Evolutionary conservation across 1,140 invertebrate genomes (phyloP), one percentile per base, ranked within the genome.

Genomic region (Drosophila obscura): DNA sequence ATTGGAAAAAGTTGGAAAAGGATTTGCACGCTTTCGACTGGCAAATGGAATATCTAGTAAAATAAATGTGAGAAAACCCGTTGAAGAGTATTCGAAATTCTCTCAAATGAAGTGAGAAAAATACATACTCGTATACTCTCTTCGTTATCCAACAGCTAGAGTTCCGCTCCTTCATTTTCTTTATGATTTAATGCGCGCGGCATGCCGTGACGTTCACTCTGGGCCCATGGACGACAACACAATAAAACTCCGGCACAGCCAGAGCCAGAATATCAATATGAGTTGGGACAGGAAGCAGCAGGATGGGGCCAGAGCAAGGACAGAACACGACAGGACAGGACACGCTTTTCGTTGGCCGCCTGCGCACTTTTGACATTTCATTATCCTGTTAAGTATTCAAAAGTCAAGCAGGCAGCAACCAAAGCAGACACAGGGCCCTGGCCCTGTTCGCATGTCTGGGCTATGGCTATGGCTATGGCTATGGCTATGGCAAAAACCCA

Each of bases 371-470:
- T 87, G 83, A 88, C 83, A 83, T 87, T 87, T 87, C 83, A 87
- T 87, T 87, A 88, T 87, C 83, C 83, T 88, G 83, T 87, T 87
- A 87, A 87, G 83, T 87, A 87, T 87, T 87, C 83, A 87, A 87
- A 87, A 87, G 83, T 87, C 83, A 87, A 82, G 69, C 82, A 87
- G 75, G 73, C 81, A 64, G 53, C 43, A 46, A 71, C 44, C 62
- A 43, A 46, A 49, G 74, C 65, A 77, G 28, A 78, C 63, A 44
- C 68, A 77, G 73, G 67, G 57, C 62, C 68, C 19, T 44, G 67
- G 57, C 62, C 68, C 19, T 44, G 55, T 57, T 78, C 57, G 50
- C 61, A 55, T 67, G 74, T 85, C 81, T 73, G 67, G 65, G 44
- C 52, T 64, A 39, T 22, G 66, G n/a, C n/a, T n/a, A n/a, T n/a